Evolutionary conservation across 2,113 vertebrate species (phyloP).

Genomic region (Neogobius melanostomus): DNA sequence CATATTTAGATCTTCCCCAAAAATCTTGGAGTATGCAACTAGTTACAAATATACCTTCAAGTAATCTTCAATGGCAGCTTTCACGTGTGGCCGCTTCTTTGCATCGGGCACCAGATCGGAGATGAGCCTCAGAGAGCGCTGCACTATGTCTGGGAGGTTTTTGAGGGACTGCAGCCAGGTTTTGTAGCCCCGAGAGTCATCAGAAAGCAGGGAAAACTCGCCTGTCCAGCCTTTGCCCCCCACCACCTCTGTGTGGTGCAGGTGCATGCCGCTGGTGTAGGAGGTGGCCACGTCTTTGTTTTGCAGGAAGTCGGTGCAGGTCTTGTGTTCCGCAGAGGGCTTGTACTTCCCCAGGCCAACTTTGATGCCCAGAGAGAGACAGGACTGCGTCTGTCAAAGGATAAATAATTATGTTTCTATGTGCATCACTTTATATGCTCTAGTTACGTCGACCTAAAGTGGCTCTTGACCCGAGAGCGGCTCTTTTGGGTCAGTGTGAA

Average conservation of each 20-base stretch:
- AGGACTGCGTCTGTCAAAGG: slow-evolving; percentile 39
- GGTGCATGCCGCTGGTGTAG: slow-evolving; percentile 11
- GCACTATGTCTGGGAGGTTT: slow-evolving; percentile 19
- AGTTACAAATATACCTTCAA: slow-evolving; percentile 2
- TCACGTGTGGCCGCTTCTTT: slow-evolving; percentile 8
- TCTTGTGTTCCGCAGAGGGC: fast-evolving
- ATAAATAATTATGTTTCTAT: too few species aligned
- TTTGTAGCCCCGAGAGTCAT: slow-evolving; percentile 10
- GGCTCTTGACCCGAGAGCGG: too few species aligned
- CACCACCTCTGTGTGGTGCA: slow-evolving; percentile 21
- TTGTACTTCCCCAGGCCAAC: slow-evolving; percentile 6
- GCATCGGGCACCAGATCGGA: slow-evolving; percentile 15
- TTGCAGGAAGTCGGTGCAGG: slow-evolving; percentile 19
- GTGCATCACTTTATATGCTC: too few species aligned
- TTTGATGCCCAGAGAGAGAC: slow-evolving; percentile 46
- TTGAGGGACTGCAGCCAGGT: slow-evolving; percentile 43
- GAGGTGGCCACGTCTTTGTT: background rate
- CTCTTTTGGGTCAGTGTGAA: too few species aligned
- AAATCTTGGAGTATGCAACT: too few species aligned
- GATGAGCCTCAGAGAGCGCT: slow-evolving; percentile 41
- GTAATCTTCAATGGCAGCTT: slow-evolving; percentile 40
- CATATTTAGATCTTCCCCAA: background rate
- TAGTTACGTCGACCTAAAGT: too few species aligned
- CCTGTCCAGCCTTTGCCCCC: slow-evolving; percentile 36
- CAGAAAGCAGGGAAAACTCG: slow-evolving; percentile 38